Conservation (phyloP, 2,797 vertebrate species). For the Aphelocoma californica region DNA sequence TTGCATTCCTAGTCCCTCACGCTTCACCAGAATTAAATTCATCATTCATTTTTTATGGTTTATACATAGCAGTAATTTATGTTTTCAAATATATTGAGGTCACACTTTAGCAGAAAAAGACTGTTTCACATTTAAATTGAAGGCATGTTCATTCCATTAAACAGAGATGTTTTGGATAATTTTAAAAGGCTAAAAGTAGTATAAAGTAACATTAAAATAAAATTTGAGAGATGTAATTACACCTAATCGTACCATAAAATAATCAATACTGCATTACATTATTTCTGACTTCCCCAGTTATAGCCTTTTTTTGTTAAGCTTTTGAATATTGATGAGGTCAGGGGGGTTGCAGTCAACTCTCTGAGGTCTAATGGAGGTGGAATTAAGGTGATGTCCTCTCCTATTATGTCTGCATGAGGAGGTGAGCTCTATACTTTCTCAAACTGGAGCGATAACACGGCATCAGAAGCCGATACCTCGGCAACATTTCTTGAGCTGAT, state of each 20-base stretch:
- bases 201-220: slow-evolving; percentile 86
- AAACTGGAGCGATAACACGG: slow-evolving; percentile 5
- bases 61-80: slow-evolving; percentile 83
- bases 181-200: slow-evolving; percentile 85
- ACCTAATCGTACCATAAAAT: slow-evolving; percentile 85
- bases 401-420: slow-evolving; percentile 46
- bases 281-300: slow-evolving; percentile 83
- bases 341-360: slow-evolving; percentile 67
- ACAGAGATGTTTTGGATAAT: slow-evolving; percentile 81
- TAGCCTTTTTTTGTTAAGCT: slow-evolving; percentile 80
- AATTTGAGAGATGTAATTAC: slow-evolving; percentile 86
- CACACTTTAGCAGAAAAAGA: slow-evolving; percentile 83
- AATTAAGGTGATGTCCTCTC: slow-evolving; percentile 77
- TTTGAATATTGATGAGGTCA: slow-evolving; percentile 84
- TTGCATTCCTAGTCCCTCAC: slow-evolving; percentile 70
- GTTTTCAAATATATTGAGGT: slow-evolving; percentile 83
- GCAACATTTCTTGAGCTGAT: slow-evolving; percentile 52
- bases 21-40: slow-evolving; percentile 82
- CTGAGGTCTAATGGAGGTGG: slow-evolving; percentile 78
- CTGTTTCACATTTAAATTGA: slow-evolving; percentile 83
- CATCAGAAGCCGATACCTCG: slow-evolving; percentile 40
- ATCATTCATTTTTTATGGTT: slow-evolving; percentile 85
- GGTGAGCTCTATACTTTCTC: slow-evolving; percentile 12
- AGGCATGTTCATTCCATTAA: slow-evolving; percentile 83
- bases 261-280: slow-evolving; percentile 86